Conservation (phyloP, 2,113 vertebrate genomes). For the Salvelinus alpinus region DNA sequence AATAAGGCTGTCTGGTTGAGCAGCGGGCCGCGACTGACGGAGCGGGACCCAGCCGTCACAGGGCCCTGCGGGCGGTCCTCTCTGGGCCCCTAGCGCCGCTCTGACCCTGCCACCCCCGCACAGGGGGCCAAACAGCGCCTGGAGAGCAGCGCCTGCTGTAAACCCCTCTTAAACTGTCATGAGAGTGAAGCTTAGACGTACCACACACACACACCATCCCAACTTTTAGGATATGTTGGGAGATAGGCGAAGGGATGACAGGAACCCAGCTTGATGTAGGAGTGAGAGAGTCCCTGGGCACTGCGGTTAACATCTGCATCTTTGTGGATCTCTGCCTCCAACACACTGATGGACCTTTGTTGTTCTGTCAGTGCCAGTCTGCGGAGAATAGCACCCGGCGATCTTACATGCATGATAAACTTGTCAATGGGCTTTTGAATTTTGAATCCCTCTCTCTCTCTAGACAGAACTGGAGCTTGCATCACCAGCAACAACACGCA, state of each 20-base stretch:
- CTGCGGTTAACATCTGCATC: constrained; percentile 61
- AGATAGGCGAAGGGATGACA: constrained; percentile 9
- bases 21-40: constrained; percentile 70
- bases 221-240: constrained; percentile 20
- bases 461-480: constrained; percentile 18
- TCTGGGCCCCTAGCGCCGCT: constrained; percentile 29
- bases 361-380: constrained; percentile 74
- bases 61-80: constrained; percentile 52
- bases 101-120: constrained; percentile 27
- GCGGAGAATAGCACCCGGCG: constrained; percentile 56
- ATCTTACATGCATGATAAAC: constrained; percentile 81
- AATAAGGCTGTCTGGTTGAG: constrained; percentile 69
- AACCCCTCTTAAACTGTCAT: background rate
- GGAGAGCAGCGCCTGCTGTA: background rate
- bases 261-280: constrained; percentile 22
- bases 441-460: constrained; percentile 67
- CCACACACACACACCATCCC: constrained; percentile 21
- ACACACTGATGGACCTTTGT: constrained; percentile 68
- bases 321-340: constrained; percentile 50
- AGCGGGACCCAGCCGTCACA: constrained; percentile 65
- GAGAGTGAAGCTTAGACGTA: constrained; percentile 25
- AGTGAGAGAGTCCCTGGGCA: constrained; percentile 28
- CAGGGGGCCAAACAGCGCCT: background rate
- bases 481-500: background rate
- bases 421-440: constrained; percentile 67